Conservation (phyloP, 2,888 invertebrate species). For the Pocota personata region DNA sequence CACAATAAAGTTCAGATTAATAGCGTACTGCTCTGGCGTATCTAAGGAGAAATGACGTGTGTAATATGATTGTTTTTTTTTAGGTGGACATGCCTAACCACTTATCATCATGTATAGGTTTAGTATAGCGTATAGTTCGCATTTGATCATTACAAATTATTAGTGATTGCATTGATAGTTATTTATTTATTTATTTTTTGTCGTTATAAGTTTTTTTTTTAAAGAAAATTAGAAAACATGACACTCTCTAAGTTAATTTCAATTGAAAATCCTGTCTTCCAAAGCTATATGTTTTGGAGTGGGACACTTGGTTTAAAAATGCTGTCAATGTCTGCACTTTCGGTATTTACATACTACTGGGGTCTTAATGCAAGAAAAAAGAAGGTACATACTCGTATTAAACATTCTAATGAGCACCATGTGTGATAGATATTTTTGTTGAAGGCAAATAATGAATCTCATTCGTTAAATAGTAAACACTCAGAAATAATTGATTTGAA, state of each 20-base stretch:
- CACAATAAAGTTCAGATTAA: too few species aligned
- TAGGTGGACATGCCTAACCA: neutral
- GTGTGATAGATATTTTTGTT: too few species aligned
- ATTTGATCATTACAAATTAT: neutral
- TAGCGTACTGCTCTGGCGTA: too few species aligned
- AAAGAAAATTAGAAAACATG: neutral
- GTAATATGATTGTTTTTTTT: neutral
- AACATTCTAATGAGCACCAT: too few species aligned
- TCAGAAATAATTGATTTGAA: too few species aligned
- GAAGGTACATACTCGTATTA: neutral
- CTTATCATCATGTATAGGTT: neutral
- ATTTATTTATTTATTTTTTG: neutral
- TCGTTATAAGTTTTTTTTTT: neutral
- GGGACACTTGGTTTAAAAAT: neutral
- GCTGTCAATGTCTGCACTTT: neutral
- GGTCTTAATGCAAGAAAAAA: neutral
- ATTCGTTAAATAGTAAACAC: too few species aligned
- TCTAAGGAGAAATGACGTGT: neutral
- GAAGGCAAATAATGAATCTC: too few species aligned
- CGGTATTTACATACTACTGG: neutral
- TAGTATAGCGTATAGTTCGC: neutral
- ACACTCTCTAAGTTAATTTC: neutral
- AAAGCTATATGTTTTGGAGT: slow-evolving; percentile 8
- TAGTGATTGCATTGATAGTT: neutral
- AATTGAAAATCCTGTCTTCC: neutral